Percentiles rank a stretch among this genome's conserved stretches.
phyloP scores from a whole-genome alignment of 1,140 invertebrate genomes.

The Pogonomyrmex barbatus region DNA sequence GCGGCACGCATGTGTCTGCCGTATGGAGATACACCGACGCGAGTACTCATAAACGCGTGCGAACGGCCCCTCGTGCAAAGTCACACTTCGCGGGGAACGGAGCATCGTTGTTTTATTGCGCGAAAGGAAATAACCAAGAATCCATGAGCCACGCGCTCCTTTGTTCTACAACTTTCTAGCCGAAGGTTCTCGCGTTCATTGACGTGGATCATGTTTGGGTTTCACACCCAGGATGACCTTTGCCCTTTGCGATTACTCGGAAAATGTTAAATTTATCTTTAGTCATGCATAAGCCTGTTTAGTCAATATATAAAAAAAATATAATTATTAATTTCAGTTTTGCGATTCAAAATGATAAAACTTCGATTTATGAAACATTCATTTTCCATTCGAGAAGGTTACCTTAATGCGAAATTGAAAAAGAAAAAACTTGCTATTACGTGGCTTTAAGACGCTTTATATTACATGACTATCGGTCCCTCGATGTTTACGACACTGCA shows the following conservation, averaged over 20 bases:
- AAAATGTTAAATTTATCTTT: conserved; percentile 7
- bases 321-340: not conserved
- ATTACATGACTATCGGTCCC: not conserved
- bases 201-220: not conserved
- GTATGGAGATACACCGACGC: conserved; percentile 13
- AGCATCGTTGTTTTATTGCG: conserved; percentile 29
- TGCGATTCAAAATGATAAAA: not conserved
- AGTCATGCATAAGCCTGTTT: not conserved
- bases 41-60: conserved; percentile 22
- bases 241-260: not conserved
- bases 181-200: conserved; percentile 9
- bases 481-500: conserved; percentile 50
- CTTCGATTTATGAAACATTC: not conserved
- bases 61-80: conserved; percentile 36
- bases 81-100: conserved; percentile 4
- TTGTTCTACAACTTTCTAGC: conserved; percentile 46
- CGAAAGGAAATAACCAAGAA: conserved; percentile 12
- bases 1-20: conserved; percentile 22
- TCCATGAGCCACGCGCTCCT: not conserved
- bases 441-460: not conserved
- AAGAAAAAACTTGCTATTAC: not conserved
- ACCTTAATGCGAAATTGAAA: not conserved
- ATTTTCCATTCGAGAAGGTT: not conserved
- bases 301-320: not conserved
- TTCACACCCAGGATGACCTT: not conserved